Evolutionary conservation across 2,888 invertebrate genomes (phyloP).

Genomic region (Polymixis flavicincta): DNA sequence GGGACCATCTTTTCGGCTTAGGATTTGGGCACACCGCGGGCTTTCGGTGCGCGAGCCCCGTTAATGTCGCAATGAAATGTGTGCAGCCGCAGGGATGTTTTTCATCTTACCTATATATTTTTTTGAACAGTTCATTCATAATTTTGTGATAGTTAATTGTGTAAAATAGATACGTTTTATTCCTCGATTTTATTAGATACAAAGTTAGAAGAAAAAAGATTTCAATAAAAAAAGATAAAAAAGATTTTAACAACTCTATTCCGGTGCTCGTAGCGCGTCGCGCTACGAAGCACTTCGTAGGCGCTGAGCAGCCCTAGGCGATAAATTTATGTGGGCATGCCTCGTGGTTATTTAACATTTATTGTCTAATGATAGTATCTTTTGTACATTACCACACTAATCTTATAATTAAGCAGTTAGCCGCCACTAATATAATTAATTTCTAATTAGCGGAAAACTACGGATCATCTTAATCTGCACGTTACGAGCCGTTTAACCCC

Average conservation of each 20-base stretch:
- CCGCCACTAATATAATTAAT: constrained; percentile 46
- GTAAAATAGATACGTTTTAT: background rate
- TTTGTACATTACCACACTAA: constrained; percentile 40
- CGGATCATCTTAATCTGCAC: constrained; percentile 40
- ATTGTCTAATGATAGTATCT: constrained; percentile 30
- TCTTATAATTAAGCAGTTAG: constrained; percentile 42
- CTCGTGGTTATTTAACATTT: constrained; percentile 37
- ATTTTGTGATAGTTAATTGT: background rate
- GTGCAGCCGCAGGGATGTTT: background rate
- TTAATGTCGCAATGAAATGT: constrained; percentile 15
- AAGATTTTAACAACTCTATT: constrained; percentile 5
- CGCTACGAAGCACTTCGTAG: background rate
- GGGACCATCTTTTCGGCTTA: constrained; percentile 86
- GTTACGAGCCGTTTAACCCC: constrained; percentile 43
- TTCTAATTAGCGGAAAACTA: constrained; percentile 53
- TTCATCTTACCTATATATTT: background rate
- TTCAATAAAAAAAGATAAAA: background rate
- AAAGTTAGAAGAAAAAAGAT: background rate
- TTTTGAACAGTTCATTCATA: background rate
- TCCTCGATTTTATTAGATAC: background rate
- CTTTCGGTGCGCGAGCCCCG: background rate
- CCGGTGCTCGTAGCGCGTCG: constrained; percentile 6
- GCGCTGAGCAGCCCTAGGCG: constrained; percentile 8
- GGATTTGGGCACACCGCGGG: constrained; percentile 72
- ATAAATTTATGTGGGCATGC: constrained; percentile 30